Evolutionary conservation across 2,797 vertebrate genomes (phyloP), one percentile per base, ranked within the genome.

Genomic region (Enteromius mattozi): DNA sequence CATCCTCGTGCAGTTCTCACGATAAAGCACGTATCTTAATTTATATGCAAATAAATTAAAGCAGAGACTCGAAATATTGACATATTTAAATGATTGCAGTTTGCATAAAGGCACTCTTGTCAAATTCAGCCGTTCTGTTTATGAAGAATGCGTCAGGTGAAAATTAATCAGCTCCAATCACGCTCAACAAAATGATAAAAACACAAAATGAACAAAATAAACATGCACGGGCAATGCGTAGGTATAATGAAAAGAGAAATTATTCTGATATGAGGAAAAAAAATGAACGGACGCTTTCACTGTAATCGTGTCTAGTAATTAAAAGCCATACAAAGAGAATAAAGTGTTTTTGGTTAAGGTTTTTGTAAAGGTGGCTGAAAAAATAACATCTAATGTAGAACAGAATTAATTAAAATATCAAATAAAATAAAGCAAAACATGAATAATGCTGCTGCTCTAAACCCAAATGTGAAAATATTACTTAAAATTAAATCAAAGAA

Each of bases 121-220:
- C 45, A 1, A 24, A 65, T 37, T 27, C 10, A 14, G 4, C 54
- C 37, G 27, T 63, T 45, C 37, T 42, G 8, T 74, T n/a, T 24
- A n/a, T n/a, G 24, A 40, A 72, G 24, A 2, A 59, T 17, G 40
- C 12, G 54, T 19, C 66, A 59, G 14, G 19, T 42, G 24, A 33
- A 16, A 65, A 74, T 14, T 24, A 65, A 75, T 37, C 70, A 65
- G 80, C 56, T 74, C 27, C 74, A 74, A 74, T 74, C 42, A 63
- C 3, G 5, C 10, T 42, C 54, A 81, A 59, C 13, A 30, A 49
- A 61, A 54, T 16, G 61, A 63, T 7, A 70, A 70, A 70, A 24
- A 24, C 2, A n/a, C 24, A 12, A 59, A 59, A 27, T 5, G 4
- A 56, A 37, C 12, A 10, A 2, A 6, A 1, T 40, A 24, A 61